A percentile compares a stretch with the other conserved stretches of the same genome.
phyloP scores from a whole-genome alignment of 2,888 invertebrate genomes.

The Acholoe squamosa region DNA sequence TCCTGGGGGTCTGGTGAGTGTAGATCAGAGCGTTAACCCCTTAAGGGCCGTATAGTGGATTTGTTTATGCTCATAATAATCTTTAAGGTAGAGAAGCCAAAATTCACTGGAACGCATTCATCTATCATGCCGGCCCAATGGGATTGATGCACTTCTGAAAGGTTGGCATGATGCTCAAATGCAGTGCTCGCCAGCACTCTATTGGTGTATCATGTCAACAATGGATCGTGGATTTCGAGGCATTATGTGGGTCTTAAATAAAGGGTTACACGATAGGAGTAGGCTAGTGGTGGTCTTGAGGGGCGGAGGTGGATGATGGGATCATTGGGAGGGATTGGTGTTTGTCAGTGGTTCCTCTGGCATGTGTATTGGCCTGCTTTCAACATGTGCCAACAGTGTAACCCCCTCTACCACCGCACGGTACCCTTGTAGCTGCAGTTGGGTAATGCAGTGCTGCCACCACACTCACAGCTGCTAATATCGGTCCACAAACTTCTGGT shows the following conservation, averaged over 20 bases:
- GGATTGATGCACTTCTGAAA: too few relatives aligned
- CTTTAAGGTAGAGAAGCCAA: too few relatives aligned
- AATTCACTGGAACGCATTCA: too few relatives aligned
- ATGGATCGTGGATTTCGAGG: too few relatives aligned
- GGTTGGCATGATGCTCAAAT: too few relatives aligned
- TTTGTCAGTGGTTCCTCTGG: constrained; percentile 9
- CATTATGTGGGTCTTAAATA: too few relatives aligned
- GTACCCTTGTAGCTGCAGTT: neutral
- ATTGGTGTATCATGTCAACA: too few relatives aligned
- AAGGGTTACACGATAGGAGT: too few relatives aligned
- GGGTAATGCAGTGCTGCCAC: neutral
- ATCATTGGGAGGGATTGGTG: neutral
- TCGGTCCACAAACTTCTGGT: neutral
- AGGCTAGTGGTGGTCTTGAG: neutral
- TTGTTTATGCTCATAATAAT: too few relatives aligned
- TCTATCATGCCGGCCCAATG: too few relatives aligned
- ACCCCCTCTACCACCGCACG: neutral
- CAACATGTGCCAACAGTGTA: neutral
- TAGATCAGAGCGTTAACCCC: constrained; percentile 3
- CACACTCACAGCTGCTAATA: neutral
- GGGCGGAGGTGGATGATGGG: neutral
- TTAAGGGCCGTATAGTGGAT: too few relatives aligned
- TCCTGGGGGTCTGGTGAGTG: constrained; percentile 4
- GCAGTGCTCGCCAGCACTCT: too few relatives aligned
- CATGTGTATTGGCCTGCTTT: neutral